Base-by-base conservation (phyloP, 2,888 invertebrate genomes). In the Chloroclystis v-ata region DNA sequence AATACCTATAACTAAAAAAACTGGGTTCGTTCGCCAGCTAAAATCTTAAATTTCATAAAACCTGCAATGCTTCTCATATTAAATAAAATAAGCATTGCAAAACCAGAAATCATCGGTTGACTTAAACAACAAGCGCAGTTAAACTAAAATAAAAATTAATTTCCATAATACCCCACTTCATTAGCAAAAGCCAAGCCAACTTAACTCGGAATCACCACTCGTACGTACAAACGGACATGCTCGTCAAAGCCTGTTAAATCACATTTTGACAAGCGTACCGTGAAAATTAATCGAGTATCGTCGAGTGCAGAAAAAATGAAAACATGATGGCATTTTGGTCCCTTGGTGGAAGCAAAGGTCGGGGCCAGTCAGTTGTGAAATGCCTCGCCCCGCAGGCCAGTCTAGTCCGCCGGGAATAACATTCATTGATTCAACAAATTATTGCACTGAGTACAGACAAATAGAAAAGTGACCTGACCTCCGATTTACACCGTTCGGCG, bases 211-310 rank as follows among this genome's bases (percentile, higher is more conserved):
- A 67, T 69, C 60, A 54, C 59, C 49, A 57, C 60, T 55, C 70
- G 60, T 59, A 66, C 67, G 56, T 45, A 58, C 58, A 37, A 46
- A 55, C 59, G 49, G 55, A 56, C 53, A 52, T 65, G 65, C 76
- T 78, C 78, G 79, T 84, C 84, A 85, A 84, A 86, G 85, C 77
- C 73, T 81, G 83, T 84, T 81, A 83, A 87, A 87, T 87, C 86
- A 84, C 80, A 82, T 87, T 84, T 85, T 86, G 85, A 87, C 86
- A 86, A 82, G 84, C 83, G 85, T 82, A 82, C 85, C 86, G 81
- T 87, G 87, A 82, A 85, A 86, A 87, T 85, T 86, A 85, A 86
- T 86, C 86, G 83, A 84, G 81, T 85, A 78, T 76, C 84, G 82
- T 81, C 69, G 80, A 78, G 78, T 79, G 75, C 71, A 70, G 69